Percentiles rank a stretch among this genome's conserved stretches.
Evolutionary conservation across 2,113 vertebrate genomes (phyloP).

Genomic region (Miniopterus natalensis): DNA sequence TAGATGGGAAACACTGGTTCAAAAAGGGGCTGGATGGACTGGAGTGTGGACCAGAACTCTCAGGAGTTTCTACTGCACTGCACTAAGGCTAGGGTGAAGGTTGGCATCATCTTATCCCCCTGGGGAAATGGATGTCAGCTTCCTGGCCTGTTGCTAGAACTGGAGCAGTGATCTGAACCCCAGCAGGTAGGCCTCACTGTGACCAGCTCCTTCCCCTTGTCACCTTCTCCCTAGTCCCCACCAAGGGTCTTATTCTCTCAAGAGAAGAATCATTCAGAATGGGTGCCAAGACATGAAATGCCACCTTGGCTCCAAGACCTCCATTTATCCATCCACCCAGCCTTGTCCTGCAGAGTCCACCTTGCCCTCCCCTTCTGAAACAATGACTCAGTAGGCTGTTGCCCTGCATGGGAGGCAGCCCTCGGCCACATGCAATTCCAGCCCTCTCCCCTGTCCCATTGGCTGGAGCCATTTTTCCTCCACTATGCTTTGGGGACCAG

Average conservation of each 20-base stretch:
- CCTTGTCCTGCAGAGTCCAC: neutral
- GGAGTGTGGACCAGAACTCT: neutral
- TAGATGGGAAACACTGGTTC: neutral
- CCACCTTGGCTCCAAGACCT: neutral
- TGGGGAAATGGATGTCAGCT: neutral
- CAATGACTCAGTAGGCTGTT: neutral
- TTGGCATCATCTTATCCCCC: neutral
- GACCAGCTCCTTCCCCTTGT: neutral
- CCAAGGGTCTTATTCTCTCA: neutral
- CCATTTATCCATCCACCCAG: accelerated
- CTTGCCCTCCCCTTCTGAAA: neutral
- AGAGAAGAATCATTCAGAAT: conserved; percentile 20
- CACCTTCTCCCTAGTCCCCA: neutral
- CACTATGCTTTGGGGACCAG: neutral
- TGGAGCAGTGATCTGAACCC: neutral
- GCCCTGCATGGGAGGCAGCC: neutral
- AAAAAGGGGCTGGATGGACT: neutral
- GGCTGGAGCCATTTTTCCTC: neutral
- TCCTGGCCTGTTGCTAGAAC: neutral
- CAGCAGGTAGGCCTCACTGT: neutral
- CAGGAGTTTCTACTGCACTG: neutral
- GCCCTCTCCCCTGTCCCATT: neutral
- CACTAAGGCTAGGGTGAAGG: neutral
- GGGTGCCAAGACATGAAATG: neutral
- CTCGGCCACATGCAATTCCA: neutral